Percentiles rank a stretch among this genome's conserved stretches.
These are phyloP conservation scores for Ephestia elutella DNA, from an alignment of 1,140 invertebrate species.

Conservation along the genomic window DNA sequence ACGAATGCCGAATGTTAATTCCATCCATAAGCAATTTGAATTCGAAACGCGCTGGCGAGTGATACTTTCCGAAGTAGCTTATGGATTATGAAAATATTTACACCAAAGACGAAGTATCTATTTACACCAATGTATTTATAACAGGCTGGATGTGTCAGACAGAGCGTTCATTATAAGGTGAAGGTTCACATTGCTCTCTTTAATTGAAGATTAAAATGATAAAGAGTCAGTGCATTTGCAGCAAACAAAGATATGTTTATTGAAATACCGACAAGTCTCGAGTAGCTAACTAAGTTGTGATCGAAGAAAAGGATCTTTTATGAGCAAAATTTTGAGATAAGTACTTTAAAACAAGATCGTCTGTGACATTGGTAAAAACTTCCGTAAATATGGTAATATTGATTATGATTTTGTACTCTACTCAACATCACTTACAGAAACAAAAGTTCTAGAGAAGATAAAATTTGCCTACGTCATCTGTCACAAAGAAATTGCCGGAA, in stretches of 20 bases:
- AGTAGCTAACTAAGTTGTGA: neutral
- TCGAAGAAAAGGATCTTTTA: neutral
- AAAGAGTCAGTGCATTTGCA: neutral
- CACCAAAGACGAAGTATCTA: too few relatives aligned
- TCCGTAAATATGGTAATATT: too few relatives aligned
- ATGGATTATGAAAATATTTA: neutral
- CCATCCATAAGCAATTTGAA: constrained; percentile 5
- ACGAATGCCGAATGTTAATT: constrained; percentile 32
- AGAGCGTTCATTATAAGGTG: neutral
- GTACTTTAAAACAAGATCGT: too few relatives aligned
- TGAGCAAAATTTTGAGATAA: neutral
- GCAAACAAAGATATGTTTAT: neutral
- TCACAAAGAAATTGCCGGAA: neutral
- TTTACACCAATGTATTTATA: neutral
- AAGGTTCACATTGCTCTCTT: neutral
- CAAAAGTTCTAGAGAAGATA: too few relatives aligned
- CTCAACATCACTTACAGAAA: too few relatives aligned
- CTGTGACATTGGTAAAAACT: too few relatives aligned
- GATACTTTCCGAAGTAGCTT: neutral
- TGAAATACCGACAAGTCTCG: neutral
- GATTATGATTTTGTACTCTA: too few relatives aligned
- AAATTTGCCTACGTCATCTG: neutral
- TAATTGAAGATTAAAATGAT: neutral
- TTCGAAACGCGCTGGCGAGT: constrained; percentile 5
- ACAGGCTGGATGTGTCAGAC: neutral